A percentile compares a stretch with the other conserved stretches of the same genome.
Evolutionary conservation across 2,888 invertebrate genomes (phyloP).

Genomic region (Lucinisca nassula): DNA sequence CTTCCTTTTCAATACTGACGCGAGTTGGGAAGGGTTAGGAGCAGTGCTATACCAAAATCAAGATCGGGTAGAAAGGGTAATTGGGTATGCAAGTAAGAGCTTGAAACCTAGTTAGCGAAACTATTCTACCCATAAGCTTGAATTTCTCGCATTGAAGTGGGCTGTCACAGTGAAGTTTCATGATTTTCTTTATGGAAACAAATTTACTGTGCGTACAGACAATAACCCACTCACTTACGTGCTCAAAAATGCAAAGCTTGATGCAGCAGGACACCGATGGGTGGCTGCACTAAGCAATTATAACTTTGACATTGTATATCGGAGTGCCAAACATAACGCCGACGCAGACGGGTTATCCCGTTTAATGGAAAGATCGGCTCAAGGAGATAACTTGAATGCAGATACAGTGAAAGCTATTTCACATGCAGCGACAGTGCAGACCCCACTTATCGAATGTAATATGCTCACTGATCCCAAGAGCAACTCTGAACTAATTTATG

Average conservation of each 20-base stretch:
- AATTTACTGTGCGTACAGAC: not conserved
- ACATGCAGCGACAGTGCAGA: not conserved
- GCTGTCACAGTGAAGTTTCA: not conserved
- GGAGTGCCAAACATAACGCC: not conserved
- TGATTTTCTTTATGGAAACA: not conserved
- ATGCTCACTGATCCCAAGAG: not conserved
- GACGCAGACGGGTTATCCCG: not conserved
- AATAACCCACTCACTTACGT: not conserved
- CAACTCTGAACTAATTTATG: not conserved
- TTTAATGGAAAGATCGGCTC: too few relatives aligned
- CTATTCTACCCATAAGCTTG: too few relatives aligned
- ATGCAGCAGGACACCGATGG: not conserved
- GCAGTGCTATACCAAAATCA: constrained; percentile 53
- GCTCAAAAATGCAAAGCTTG: not conserved
- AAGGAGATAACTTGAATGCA: too few relatives aligned
- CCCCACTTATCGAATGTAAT: not conserved
- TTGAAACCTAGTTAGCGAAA: constrained; percentile 26
- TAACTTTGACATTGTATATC: not conserved
- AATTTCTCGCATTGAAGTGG: too few relatives aligned
- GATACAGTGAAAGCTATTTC: not conserved
- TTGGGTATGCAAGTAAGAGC: constrained; percentile 42
- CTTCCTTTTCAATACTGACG: constrained; percentile 57
- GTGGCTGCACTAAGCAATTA: not conserved
- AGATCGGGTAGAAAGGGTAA: constrained; percentile 28
- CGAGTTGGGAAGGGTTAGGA: constrained; percentile 41